These are phyloP conservation scores for Numenius arquata DNA, from an alignment of 2,113 vertebrate genomes.

Conservation along the genomic window DNA sequence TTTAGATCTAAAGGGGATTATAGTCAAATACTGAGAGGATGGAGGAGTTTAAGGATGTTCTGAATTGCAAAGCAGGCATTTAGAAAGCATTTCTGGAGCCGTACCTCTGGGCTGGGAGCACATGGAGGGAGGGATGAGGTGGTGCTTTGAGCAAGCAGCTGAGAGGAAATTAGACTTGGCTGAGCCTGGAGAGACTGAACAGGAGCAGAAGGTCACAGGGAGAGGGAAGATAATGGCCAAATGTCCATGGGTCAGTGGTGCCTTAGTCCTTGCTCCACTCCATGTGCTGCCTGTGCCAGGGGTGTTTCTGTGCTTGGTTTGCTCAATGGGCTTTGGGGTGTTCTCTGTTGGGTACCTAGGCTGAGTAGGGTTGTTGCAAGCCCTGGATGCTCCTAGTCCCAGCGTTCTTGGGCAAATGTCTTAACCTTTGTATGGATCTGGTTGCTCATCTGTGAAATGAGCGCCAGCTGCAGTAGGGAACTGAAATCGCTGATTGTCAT, in stretches of 20 bases:
- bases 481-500: neutral
- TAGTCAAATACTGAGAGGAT: conserved; percentile 19
- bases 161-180: neutral
- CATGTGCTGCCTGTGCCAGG: neutral
- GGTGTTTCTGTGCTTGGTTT: neutral
- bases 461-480: neutral
- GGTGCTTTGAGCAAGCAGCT: neutral
- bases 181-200: neutral
- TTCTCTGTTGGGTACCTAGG: neutral
- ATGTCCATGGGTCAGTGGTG: neutral
- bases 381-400: neutral
- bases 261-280: neutral
- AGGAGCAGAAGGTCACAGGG: neutral
- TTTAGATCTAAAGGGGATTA: conserved; percentile 37
- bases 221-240: neutral
- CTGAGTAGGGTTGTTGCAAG: neutral
- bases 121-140: neutral
- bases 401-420: fast-evolving
- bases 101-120: neutral
- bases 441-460: neutral
- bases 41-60: conserved; percentile 38
- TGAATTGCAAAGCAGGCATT: conserved; percentile 45
- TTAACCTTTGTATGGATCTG: neutral
- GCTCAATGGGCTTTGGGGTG: fast-evolving
- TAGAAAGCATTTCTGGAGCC: neutral